phyloP scores from a whole-genome alignment of 1,140 invertebrate species.

The Zophobas atratus region DNA sequence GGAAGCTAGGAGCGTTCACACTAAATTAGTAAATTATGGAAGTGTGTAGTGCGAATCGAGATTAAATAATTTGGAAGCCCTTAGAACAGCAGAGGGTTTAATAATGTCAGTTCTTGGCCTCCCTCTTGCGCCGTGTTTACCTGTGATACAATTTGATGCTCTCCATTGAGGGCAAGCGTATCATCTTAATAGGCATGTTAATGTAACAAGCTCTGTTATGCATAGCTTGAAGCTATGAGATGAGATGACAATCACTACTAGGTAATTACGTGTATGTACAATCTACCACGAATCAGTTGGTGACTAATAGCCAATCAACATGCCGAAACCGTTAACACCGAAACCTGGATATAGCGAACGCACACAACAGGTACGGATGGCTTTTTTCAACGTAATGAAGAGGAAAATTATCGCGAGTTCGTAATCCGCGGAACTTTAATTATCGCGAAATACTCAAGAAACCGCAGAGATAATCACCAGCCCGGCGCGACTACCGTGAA shows the following conservation, averaged over 20 bases:
- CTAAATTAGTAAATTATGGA: too few species aligned
- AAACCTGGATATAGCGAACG: constrained; percentile 10
- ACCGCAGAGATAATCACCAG: too few species aligned
- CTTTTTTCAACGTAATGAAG: too few species aligned
- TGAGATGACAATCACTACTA: constrained; percentile 48
- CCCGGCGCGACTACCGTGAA: constrained; percentile 15
- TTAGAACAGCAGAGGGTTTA: too few species aligned
- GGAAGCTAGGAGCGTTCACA: too few species aligned
- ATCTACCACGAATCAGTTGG: constrained; percentile 43
- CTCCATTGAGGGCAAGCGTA: constrained; percentile 36
- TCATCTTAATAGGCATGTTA: constrained; percentile 50
- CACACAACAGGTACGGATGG: constrained; percentile 14
- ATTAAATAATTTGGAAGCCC: too few species aligned
- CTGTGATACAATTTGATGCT: constrained; percentile 14
- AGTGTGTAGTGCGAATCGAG: too few species aligned
- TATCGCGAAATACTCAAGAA: too few species aligned
- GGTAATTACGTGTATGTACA: constrained; percentile 49
- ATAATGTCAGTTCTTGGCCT: background rate
- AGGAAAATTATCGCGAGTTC: too few species aligned
- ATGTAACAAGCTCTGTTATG: constrained; percentile 46
- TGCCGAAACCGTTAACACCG: constrained; percentile 40
- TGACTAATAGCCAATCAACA: constrained; percentile 49
- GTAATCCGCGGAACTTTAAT: constrained; percentile 11
- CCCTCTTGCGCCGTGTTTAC: constrained; percentile 9
- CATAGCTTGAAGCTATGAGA: constrained; percentile 40